These are phyloP conservation scores for Acanthoscelides obtectus DNA, from an alignment of 2,888 invertebrate genomes.

Conservation along the genomic window DNA sequence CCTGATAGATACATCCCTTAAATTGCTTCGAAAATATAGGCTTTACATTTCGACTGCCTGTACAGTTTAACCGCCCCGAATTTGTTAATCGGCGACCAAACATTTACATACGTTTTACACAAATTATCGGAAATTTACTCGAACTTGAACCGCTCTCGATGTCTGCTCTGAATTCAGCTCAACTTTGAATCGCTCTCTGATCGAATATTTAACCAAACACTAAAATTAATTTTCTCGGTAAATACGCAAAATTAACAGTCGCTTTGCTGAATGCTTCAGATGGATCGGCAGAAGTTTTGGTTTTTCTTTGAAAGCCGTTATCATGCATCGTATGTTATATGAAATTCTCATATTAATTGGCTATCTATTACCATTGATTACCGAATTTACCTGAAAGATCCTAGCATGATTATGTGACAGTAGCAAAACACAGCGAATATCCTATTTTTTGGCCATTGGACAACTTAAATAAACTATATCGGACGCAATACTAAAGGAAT, in stretches of 20 bases:
- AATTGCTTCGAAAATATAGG: neutral
- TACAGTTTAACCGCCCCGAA: neutral
- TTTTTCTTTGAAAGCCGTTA: neutral
- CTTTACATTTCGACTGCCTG: neutral
- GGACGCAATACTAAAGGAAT: too few relatives aligned
- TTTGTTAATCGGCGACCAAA: neutral
- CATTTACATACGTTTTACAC: neutral
- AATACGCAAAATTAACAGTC: neutral
- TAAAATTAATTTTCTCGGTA: neutral
- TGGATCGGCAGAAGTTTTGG: neutral
- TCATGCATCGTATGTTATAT: too few relatives aligned
- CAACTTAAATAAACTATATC: too few relatives aligned
- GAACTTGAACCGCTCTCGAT: neutral
- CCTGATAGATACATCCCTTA: neutral
- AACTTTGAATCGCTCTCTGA: neutral
- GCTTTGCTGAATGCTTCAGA: neutral
- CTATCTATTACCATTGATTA: too few relatives aligned
- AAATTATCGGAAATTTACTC: neutral
- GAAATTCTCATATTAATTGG: too few relatives aligned
- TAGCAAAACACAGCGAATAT: too few relatives aligned
- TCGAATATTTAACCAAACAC: neutral
- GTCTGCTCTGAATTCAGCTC: neutral
- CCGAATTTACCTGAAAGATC: too few relatives aligned
- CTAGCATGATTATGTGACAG: too few relatives aligned
- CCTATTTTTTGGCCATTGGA: too few relatives aligned